A percentile compares a stretch with the other conserved stretches of the same genome.
phyloP scores from a whole-genome alignment of 2,888 invertebrate species.

The Eupithecia subfuscata region DNA sequence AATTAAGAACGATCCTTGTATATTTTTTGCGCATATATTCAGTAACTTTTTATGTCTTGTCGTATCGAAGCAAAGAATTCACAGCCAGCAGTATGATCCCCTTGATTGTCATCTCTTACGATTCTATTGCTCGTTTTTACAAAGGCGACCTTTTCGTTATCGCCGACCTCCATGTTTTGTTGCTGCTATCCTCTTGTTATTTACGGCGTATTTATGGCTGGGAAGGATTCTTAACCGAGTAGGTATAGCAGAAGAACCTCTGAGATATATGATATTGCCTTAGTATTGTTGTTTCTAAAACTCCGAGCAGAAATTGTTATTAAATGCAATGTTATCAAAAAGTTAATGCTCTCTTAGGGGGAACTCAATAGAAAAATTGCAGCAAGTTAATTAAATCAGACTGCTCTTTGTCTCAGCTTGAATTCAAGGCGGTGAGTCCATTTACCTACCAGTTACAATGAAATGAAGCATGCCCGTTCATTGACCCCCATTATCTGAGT shows the following conservation, averaged over 20 bases:
- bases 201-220: constrained; percentile 44
- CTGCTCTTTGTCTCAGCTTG: constrained; percentile 38
- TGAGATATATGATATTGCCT: constrained; percentile 10
- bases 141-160: constrained; percentile 52
- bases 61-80: constrained; percentile 26
- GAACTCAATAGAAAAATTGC: constrained; percentile 9
- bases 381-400: constrained; percentile 29
- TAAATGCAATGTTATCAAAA: background rate
- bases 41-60: constrained; percentile 6
- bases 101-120: constrained; percentile 54
- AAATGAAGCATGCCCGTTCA: constrained; percentile 52
- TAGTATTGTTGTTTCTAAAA: background rate
- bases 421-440: constrained; percentile 45
- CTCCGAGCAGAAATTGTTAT: background rate
- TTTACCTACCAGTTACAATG: constrained; percentile 47
- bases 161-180: constrained; percentile 44
- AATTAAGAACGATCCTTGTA: background rate
- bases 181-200: constrained; percentile 42
- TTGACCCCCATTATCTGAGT: constrained; percentile 59
- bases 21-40: background rate
- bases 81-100: constrained; percentile 43
- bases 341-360: background rate
- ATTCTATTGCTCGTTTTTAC: constrained; percentile 50
- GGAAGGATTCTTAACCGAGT: constrained; percentile 34
- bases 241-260: constrained; percentile 7